A percentile compares a stretch with the other conserved stretches of the same genome.
Conservation (phyloP, 1,140 invertebrate genomes). For the Drosophila eugracilis region DNA sequence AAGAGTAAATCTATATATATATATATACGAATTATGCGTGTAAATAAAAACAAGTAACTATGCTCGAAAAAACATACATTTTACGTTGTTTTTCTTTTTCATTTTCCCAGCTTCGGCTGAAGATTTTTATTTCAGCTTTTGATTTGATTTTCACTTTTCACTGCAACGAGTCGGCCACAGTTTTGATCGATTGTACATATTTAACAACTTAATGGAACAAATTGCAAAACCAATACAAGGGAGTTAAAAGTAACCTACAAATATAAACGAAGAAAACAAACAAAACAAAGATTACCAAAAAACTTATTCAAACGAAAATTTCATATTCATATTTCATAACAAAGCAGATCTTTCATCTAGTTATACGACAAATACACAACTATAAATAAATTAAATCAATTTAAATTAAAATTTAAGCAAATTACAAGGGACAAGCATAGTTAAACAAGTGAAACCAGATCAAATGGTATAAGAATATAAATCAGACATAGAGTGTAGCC, state of each 20-base stretch:
- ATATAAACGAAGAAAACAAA: no score
- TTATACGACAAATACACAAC: conserved; percentile 39
- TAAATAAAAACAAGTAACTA: conserved; percentile 73
- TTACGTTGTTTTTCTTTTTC: conserved; percentile 51
- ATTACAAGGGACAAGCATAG: conserved; percentile 75
- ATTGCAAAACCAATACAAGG: conserved; percentile 82
- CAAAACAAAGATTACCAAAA: conserved; percentile 40
- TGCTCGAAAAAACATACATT: conserved; percentile 46
- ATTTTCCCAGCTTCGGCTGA: conserved; percentile 21
- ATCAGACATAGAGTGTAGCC: conserved; percentile 30
- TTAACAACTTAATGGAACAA: conserved; percentile 78
- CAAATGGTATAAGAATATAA: conserved; percentile 28
- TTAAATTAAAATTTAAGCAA: conserved; percentile 66
- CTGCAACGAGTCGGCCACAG: conserved; percentile 45
- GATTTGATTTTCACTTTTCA: conserved; percentile 8
- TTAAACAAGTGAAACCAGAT: conserved; percentile 34
- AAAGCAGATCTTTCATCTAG: conserved; percentile 54
- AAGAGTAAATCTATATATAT: conserved; percentile 42
- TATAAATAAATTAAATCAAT: conserved; percentile 59
- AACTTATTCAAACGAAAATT: conserved; percentile 65
- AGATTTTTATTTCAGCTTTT: conserved; percentile 26
- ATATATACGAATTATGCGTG: conserved; percentile 56
- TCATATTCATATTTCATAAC: conserved; percentile 72
- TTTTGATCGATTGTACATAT: conserved; percentile 62
- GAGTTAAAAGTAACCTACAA: conserved; percentile 70